Evolutionary conservation across 2,888 invertebrate species (phyloP).

Genomic region (Molanna angustata): DNA sequence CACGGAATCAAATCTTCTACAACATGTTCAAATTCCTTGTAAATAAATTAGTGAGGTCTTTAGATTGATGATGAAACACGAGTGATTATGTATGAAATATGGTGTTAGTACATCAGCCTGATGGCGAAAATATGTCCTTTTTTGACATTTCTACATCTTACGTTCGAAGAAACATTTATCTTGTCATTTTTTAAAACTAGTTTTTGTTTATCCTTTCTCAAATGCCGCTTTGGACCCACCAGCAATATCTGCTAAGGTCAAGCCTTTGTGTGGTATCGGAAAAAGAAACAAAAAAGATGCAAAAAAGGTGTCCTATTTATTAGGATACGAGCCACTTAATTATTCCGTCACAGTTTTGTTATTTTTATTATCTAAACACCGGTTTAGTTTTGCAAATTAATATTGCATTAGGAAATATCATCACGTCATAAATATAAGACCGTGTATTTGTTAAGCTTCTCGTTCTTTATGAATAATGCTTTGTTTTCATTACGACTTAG

Average conservation of each 20-base stretch:
- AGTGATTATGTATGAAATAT: not conserved
- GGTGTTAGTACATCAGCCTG: not conserved
- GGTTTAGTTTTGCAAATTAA: not conserved
- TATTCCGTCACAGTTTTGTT: constrained; percentile 7
- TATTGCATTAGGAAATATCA: not conserved
- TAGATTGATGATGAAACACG: not conserved
- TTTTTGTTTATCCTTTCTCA: not conserved
- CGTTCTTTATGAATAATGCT: no score
- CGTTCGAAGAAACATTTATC: not conserved
- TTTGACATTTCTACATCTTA: not conserved
- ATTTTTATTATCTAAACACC: not conserved
- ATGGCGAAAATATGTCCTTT: no score
- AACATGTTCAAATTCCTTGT: no score
- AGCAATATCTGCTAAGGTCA: not conserved
- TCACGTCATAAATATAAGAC: not conserved
- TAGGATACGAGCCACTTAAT: not conserved
- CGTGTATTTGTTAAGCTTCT: no score
- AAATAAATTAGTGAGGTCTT: not conserved
- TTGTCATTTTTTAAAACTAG: not conserved
- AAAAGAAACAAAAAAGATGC: not conserved
- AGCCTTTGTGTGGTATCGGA: not conserved
- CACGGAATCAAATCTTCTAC: no score
- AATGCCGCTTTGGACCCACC: not conserved
- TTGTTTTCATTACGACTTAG: no score
- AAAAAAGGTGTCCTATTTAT: not conserved